Evolutionary conservation across 1,140 invertebrate species (phyloP).

Genomic region (Ips typographus): DNA sequence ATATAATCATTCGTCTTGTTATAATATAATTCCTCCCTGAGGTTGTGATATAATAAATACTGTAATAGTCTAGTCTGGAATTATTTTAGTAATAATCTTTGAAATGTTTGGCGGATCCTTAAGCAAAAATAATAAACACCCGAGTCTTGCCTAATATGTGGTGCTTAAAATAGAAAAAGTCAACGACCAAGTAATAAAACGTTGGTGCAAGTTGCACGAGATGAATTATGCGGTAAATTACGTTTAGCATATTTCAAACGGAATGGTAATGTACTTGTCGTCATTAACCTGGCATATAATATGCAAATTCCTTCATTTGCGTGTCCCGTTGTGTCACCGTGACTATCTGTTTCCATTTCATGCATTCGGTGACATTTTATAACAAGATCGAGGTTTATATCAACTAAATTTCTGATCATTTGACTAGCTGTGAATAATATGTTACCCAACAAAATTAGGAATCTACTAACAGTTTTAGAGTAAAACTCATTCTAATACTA

Average conservation of each 20-base stretch:
- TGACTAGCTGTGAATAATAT: no score
- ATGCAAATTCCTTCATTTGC: background rate
- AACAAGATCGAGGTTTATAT: no score
- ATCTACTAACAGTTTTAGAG: no score
- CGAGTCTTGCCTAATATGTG: conserved; percentile 4
- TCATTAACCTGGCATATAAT: conserved; percentile 2
- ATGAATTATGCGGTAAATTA: conserved; percentile 14
- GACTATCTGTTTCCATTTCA: no score
- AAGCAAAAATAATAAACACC: conserved; percentile 6
- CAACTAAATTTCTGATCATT: no score
- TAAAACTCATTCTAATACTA: no score
- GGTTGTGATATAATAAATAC: background rate
- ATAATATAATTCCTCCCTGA: no score
- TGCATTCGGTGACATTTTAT: no score
- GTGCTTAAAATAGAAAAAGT: conserved; percentile 18
- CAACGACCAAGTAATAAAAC: conserved; percentile 13
- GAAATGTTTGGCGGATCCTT: background rate
- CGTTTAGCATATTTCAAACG: conserved; percentile 1
- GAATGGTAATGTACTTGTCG: background rate
- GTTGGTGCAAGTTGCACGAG: conserved; percentile 3
- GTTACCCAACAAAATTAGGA: no score
- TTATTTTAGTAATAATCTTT: background rate
- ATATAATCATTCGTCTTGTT: background rate
- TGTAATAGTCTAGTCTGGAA: background rate
- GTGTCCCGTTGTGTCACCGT: no score